Evolutionary conservation across 2,113 vertebrate genomes (phyloP).

Genomic region (Brevimyrus niger): DNA sequence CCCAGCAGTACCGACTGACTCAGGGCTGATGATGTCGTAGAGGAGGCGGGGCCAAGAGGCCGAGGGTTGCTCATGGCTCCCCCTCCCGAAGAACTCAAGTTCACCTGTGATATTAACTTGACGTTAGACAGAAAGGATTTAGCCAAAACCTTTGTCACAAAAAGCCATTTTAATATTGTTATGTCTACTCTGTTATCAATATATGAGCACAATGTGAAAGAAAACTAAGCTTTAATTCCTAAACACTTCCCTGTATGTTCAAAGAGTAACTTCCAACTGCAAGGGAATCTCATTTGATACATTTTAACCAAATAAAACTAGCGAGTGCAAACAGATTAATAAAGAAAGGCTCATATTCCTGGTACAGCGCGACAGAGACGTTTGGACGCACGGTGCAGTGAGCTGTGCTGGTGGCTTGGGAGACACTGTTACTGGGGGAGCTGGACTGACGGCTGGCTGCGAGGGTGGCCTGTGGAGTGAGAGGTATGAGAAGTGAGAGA

Average conservation of each 20-base stretch:
- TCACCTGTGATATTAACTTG: constrained; percentile 43
- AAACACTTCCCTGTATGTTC: background rate
- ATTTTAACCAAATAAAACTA: background rate
- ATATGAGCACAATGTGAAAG: background rate
- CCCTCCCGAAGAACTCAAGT: constrained; percentile 57
- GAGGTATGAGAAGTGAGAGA: background rate
- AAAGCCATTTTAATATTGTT: background rate
- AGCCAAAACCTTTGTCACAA: background rate
- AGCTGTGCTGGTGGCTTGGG: constrained; percentile 75
- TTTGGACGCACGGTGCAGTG: constrained; percentile 65
- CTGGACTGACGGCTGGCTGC: constrained; percentile 89
- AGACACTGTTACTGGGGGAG: constrained; percentile 75
- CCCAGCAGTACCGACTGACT: constrained; percentile 91
- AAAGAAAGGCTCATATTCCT: background rate
- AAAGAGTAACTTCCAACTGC: background rate
- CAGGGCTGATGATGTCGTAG: constrained; percentile 68
- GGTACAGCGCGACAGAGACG: background rate
- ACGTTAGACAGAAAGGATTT: background rate
- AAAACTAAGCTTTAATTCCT: background rate
- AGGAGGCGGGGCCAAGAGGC: constrained; percentile 67
- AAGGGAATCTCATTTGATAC: background rate
- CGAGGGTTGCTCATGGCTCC: constrained; percentile 56
- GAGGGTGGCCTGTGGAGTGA: constrained; percentile 73
- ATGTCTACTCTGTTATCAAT: background rate
- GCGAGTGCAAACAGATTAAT: background rate